Base-by-base conservation (phyloP, 2,888 invertebrate genomes). In the Apantesis nais region DNA sequence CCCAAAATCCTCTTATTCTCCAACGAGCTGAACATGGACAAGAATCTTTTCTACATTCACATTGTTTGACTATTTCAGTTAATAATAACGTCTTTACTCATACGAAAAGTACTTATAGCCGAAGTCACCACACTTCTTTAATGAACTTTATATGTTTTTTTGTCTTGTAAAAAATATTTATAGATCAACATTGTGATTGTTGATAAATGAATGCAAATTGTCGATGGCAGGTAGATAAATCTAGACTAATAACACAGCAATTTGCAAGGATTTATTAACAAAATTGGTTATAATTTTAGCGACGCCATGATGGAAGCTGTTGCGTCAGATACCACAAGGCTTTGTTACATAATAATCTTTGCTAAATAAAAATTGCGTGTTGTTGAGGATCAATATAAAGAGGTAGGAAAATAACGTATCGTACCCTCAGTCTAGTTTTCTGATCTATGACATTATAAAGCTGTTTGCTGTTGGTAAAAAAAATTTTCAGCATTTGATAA, bases 141-240 rank as follows among this genome's bases (percentile, higher is more conserved):
- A 66, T 61, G 39, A 48, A 48, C 55, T 39, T n/a, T n/a, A 37
- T 7, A 44, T n/a, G n/a, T n/a, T 37, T 41, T 34, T 63, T 39
- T 60, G 14, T 66, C 52, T 31, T 61, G 22, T n/a, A 31, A 64
- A 29, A 63, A 52, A 68, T 44, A 62, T 58, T 22, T 44, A 60
- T 52, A 78, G 65, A 68, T 73, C 55, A 72, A 67, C 76, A 48
- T 65, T 62, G 65, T 64, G 75, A 81, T 81, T 78, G 73, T 71
- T 70, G 65, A 71, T 60, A 73, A 81, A 81, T 81, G 70, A 79
- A 81, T 80, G 80, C 72, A 82, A 80, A 82, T 82, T 68, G 70
- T 64, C 41, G 78, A 79, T 81, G 61, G 66, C 34, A 48, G 19
- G 70, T 60, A 73, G 78, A 82, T 76, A 78, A 71, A 67, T 61